Evolutionary conservation across 2,888 invertebrate genomes (phyloP).

Genomic region (Ochropleura plecta): DNA sequence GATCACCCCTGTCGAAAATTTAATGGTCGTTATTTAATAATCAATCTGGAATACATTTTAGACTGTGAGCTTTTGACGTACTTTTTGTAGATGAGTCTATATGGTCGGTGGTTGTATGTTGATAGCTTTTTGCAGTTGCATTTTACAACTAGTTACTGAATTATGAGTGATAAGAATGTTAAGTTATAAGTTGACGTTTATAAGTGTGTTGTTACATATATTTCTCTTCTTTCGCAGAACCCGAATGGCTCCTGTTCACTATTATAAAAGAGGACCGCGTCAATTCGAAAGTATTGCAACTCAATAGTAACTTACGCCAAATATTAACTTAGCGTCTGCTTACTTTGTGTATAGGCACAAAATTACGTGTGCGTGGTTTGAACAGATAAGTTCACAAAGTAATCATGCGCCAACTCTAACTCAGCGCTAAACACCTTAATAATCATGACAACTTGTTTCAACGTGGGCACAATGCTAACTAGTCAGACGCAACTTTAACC

Average conservation of each 20-base stretch:
- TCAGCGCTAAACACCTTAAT: conserved; percentile 86
- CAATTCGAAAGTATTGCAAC: not conserved
- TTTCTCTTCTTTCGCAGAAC: not conserved
- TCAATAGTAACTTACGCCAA: not conserved
- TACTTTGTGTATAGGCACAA: conserved; percentile 26
- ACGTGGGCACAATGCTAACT: conserved; percentile 88
- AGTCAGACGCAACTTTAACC: conserved; percentile 84
- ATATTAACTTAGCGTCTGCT: not conserved
- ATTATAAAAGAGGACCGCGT: not conserved
- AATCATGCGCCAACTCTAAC: conserved; percentile 72
- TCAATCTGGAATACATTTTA: conserved; percentile 69
- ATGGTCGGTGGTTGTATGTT: conserved; percentile 9
- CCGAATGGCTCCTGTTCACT: not conserved
- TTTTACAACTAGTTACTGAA: not conserved
- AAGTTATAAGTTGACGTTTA: not conserved
- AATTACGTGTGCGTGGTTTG: conserved; percentile 48
- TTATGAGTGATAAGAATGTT: not conserved
- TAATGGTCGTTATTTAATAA: conserved; percentile 79
- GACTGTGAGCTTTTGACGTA: conserved; percentile 36
- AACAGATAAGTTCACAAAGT: conserved; percentile 63
- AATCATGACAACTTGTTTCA: conserved; percentile 88
- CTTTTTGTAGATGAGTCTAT: conserved; percentile 21
- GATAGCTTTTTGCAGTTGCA: not conserved
- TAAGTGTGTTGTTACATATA: not conserved
- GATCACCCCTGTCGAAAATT: conserved; percentile 78